A percentile compares a stretch with the other conserved stretches of the same genome.
Evolutionary conservation across 2,797 vertebrate species (phyloP).

Genomic region (Sebastes ruberrimus): DNA sequence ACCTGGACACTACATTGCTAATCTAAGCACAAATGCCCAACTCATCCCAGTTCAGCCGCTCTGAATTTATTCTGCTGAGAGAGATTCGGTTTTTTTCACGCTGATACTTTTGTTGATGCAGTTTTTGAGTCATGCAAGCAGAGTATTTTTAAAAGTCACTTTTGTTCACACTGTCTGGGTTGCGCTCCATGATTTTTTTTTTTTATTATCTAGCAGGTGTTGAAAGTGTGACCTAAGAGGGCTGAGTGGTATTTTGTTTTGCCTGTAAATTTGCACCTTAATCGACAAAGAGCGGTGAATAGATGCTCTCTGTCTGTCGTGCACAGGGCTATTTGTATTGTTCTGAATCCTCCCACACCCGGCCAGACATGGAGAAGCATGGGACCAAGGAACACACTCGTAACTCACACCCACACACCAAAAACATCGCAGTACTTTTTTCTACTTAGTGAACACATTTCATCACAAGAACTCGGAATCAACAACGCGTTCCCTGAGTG

Average conservation of each 20-base stretch:
- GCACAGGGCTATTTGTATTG: constrained; percentile 7
- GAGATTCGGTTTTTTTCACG: background rate
- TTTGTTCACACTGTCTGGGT: constrained; percentile 9
- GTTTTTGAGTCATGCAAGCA: constrained; percentile 19
- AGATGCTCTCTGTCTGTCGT: constrained; percentile 19
- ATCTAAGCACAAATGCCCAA: constrained; percentile 21
- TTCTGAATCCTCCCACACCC: constrained; percentile 50
- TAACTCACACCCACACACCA: constrained; percentile 19
- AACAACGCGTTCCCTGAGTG: constrained; percentile 53
- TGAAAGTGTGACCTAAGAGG: constrained; percentile 13
- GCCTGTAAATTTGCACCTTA: constrained; percentile 33
- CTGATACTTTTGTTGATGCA: background rate
- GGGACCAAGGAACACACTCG: constrained; percentile 21
- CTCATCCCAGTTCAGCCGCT: constrained; percentile 20
- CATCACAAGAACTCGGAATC: constrained; percentile 31
- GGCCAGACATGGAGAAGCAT: constrained; percentile 4
- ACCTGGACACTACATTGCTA: constrained; percentile 5
- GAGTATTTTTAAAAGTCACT: constrained; percentile 1
- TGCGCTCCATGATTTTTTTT: background rate
- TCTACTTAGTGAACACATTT: constrained; percentile 58
- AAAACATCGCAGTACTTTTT: constrained; percentile 21
- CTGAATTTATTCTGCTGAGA: constrained; percentile 19
- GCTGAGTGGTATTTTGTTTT: background rate
- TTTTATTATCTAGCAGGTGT: constrained; percentile 4
- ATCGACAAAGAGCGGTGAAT: constrained; percentile 22